Percentiles rank a stretch among this genome's conserved stretches.
phyloP scores from a whole-genome alignment of 1,140 invertebrate genomes.

The Eupristina koningsbergeri region DNA sequence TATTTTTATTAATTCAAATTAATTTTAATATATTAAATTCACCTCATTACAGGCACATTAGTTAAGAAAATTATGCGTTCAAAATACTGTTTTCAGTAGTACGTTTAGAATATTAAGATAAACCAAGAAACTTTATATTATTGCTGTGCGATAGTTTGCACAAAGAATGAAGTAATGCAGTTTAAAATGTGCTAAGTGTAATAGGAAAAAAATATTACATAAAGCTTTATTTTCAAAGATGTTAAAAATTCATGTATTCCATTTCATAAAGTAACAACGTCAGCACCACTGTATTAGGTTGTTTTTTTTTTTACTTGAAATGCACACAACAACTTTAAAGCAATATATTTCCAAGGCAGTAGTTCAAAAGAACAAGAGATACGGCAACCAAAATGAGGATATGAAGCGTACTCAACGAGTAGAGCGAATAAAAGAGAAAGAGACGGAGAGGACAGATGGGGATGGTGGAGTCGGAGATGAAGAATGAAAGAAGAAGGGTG shows the following conservation, averaged over 20 bases:
- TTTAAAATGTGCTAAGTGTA: background rate
- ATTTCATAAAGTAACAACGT: conserved; percentile 2
- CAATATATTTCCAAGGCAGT: conserved; percentile 25
- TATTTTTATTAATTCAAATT: background rate
- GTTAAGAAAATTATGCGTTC: background rate
- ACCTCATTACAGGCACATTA: background rate
- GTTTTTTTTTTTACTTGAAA: background rate
- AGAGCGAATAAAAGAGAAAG: background rate
- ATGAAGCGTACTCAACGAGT: background rate
- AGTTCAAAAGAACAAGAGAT: conserved; percentile 32
- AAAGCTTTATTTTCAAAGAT: background rate
- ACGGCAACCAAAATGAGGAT: conserved; percentile 35
- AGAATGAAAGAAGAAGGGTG: background rate
- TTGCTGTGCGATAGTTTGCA: background rate
- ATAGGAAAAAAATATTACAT: background rate
- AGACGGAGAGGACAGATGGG: background rate
- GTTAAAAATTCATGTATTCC: conserved; percentile 16
- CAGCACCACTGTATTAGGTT: background rate
- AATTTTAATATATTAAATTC: background rate
- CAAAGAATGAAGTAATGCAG: background rate
- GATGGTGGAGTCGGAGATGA: background rate
- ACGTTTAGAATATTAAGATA: background rate
- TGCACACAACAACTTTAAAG: conserved; percentile 22
- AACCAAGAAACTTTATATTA: background rate
- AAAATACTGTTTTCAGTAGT: background rate